Conservation (phyloP, 2,888 invertebrate genomes). For the Seladonia tumulorum region DNA sequence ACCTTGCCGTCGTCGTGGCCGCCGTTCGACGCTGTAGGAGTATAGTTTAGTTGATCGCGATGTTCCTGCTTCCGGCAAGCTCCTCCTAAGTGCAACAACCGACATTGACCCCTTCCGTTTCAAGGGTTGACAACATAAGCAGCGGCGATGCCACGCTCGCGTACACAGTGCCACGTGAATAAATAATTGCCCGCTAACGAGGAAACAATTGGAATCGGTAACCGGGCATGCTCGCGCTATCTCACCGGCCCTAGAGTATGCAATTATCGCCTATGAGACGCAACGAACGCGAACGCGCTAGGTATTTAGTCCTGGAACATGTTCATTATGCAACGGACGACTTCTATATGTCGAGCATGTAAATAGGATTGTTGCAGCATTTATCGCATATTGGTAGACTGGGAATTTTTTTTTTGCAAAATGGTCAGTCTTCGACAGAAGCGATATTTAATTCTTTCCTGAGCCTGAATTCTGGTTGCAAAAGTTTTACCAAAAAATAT, state of each 20-base stretch:
- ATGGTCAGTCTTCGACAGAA: too few species aligned
- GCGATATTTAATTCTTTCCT: too few species aligned
- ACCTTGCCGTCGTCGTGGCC: neutral
- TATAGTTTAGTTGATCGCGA: slow-evolving; percentile 16
- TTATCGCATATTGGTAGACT: too few species aligned
- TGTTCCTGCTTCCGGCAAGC: slow-evolving; percentile 18
- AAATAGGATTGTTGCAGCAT: too few species aligned
- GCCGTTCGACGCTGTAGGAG: neutral
- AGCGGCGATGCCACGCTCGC: neutral
- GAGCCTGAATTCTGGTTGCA: too few species aligned
- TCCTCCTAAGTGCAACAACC: slow-evolving; percentile 35
- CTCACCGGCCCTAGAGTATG: neutral
- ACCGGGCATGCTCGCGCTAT: neutral
- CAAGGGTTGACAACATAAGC: neutral
- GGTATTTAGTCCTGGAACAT: neutral
- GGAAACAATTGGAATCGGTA: neutral
- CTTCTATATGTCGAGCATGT: too few species aligned
- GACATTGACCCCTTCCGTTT: slow-evolving; percentile 23
- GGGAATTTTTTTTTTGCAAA: too few species aligned
- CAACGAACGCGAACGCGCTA: neutral
- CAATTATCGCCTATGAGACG: neutral
- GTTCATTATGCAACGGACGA: neutral
- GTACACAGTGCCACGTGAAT: neutral
- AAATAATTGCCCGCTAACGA: neutral
- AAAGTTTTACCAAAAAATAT: too few species aligned